Evolutionary conservation across 2,888 invertebrate genomes (phyloP), one percentile per base, ranked within the genome.

Genomic region (Pandemis corylana): DNA sequence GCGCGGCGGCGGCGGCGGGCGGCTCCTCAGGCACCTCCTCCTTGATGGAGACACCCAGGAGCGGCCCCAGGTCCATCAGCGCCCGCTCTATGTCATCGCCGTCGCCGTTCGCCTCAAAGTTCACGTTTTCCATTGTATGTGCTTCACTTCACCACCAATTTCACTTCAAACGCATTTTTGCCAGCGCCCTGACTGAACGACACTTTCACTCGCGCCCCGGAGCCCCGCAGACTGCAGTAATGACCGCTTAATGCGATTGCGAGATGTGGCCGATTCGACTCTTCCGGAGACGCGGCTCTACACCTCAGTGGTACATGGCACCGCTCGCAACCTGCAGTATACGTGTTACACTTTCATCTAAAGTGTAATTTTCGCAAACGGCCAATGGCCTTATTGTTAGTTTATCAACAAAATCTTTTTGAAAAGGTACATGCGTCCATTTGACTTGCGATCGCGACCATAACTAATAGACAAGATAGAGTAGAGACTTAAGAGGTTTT

Each of bases 21-120:
- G 88, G 81, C 51, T 94, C 94, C 42, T 94, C 94, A 1, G 88
- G 86, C 72, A 83, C 87, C 84, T 94, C 94, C 79, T 94, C 94
- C 78, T 94, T 94, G 83, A 94, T 91, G 82, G 90, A 88, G 81
- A 94, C 94, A 61, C 94, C 94, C 78, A 94, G 90, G 77, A 94
- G 90, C 76, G 94, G 93, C 68, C 89, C 91, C 76, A 94, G 86
- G 82, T 94, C 94, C 92, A 94, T 90, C 77, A 94, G 87, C 75
- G 93, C 94, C 74, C 91, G 89, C 86, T 94, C 94, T 73, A 94
- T 91, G 77, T 94, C 94, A 78, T 94, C 94, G 75, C 90, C 92
- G 77, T 94, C 94, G 75, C 90, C 92, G 77, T 90, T 88, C 78
- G 89, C 83, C 78, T 90, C 87, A 83, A 91, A 92, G 81, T 86